Base-by-base conservation (phyloP, 2,888 invertebrate species). In the Leucophenga montana region DNA sequence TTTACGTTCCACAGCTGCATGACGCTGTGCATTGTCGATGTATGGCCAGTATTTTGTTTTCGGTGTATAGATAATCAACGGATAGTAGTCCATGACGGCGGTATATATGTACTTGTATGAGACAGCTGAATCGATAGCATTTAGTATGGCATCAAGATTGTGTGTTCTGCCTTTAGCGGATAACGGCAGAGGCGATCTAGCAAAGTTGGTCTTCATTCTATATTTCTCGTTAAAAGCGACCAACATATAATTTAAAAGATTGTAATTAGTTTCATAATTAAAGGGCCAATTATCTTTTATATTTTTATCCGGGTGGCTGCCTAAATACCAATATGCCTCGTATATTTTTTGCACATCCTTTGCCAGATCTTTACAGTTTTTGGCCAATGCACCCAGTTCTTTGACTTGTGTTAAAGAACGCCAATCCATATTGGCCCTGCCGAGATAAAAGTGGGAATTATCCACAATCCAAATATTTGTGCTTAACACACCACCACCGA, bases 341-440 rank as follows among this genome's bases (percentile, higher is more conserved):
- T 97, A 98, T 76, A 99, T 94, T 89, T 98, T 98, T 3, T 91
- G 92, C 70, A 97, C 90, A 89, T 92, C 95, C 2, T 70, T 70
- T 0, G 83, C 77, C 14, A 85, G 39, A 3, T 78, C 75, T 0
- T 85, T 78, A 71, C 85, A 85, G 48, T 86, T 82, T 39, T 73
- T 91, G 0, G 94, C 93, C 0, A 94, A 90, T 3, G 97, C 90
- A 0, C 99, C 99, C 82, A 98, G 88, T 96, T 85, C 85, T 50
- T 85, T 85, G 86, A 98, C 95, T 91, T 99, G 98, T 2, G 97
- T 96, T 9, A 99, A 91, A 0, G 98, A 94, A 75, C 98, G 91
- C 98, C 98, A 99, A 89, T 99, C 99, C 94, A 98, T 95, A 87
- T 99, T 99, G 14, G 98, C 98, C 86, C 97, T 97, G 61, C 99